Evolutionary conservation across 92 coral and sea anemone genomes (phyloP), one percentile per base, ranked within the genome.

Genomic region (Meandrina meandrites): DNA sequence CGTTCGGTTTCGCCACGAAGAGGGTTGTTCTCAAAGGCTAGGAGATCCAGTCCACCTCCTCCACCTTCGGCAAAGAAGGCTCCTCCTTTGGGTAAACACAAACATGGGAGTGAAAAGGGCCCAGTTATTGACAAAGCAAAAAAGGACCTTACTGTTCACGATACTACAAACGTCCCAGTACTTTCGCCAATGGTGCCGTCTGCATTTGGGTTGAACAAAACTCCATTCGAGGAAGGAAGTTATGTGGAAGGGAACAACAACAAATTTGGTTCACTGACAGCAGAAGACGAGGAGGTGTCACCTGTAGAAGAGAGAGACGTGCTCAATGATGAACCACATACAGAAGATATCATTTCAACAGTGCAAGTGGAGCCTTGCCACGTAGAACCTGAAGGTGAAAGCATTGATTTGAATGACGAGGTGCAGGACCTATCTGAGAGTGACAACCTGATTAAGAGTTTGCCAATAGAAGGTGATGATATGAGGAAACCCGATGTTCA

Each of bases 1-100:
- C 89, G 89, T 21, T 86, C 89, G n/a, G 84, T 53, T 13, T 86
- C 89, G 53, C 85, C 85, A 6, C 24, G 79, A 21, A 79, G 89
- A 54, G 85, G 88, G 14, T 56, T 85, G 31, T 66, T 85, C 21
- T 85, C 82, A 11, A 85, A 47, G 60, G 21, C 62, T 10, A 77
- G 45, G 60, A 30, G 77, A 45, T 66, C 88, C 4, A 48, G 31
- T 62, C 62, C 76, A 9, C 48, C 83, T 28, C 87, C 90, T 18
- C 84, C 86, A 13, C 82, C 84, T 19, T 76, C 88, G 10, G 16
- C 79, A 34, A 78, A 64, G 53, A 89, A 89, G 62, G 76, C 36
- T 56, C 81, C 36, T 56, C 81, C 86, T 64, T 71, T 70, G 19
- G 73, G 84, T 78, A 66, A 86, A 35, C 80, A 71, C 68, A 76